phyloP scores from a whole-genome alignment of 2,113 vertebrate genomes.

The Tinamus guttatus region DNA sequence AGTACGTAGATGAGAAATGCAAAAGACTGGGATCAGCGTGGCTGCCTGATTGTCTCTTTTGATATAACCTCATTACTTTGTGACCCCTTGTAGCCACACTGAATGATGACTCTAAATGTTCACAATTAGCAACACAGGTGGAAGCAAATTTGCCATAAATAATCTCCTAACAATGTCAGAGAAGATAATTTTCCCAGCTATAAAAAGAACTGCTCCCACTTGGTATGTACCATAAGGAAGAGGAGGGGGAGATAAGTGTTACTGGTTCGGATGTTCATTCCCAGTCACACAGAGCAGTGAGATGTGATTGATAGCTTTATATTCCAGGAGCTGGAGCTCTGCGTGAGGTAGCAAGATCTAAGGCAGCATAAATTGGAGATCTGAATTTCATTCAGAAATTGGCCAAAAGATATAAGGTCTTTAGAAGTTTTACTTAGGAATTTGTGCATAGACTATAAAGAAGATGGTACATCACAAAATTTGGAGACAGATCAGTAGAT shows the following conservation, averaged over 20 bases:
- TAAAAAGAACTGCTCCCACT: conserved; percentile 5
- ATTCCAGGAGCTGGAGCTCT: conserved; percentile 36
- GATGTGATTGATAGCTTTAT: neutral
- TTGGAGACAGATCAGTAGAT: neutral
- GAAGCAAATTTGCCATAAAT: conserved; percentile 63
- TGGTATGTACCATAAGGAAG: neutral
- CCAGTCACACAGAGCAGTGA: neutral
- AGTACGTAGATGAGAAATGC: neutral
- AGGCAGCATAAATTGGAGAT: conserved; percentile 12
- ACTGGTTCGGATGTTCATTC: neutral
- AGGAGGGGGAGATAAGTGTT: neutral
- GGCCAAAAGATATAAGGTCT: neutral
- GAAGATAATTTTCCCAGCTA: neutral
- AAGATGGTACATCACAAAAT: neutral
- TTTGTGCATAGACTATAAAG: neutral
- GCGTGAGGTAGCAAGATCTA: conserved; percentile 54
- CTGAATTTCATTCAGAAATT: neutral
- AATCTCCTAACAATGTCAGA: conserved; percentile 33
- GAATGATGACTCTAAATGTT: neutral
- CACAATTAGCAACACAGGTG: conserved; percentile 31
- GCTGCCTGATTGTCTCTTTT: neutral
- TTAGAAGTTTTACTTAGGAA: neutral
- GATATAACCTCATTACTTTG: neutral
- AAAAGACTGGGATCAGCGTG: neutral
- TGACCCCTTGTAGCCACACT: neutral